phyloP scores from a whole-genome alignment of 1,140 invertebrate species.

The Panulirus ornatus region DNA sequence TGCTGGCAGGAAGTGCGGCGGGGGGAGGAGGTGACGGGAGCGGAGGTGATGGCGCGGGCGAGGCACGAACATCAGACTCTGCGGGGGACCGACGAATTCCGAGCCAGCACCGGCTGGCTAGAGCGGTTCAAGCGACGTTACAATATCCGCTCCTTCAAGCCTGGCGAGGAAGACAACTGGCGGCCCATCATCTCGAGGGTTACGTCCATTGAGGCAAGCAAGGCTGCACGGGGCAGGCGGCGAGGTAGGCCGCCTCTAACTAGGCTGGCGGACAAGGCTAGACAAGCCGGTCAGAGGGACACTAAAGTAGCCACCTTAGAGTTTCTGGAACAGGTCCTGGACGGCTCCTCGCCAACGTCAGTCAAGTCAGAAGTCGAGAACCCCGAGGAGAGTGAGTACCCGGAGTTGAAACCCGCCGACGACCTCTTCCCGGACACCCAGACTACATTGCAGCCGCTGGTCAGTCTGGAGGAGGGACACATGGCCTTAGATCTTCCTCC shows the following conservation, averaged over 20 bases:
- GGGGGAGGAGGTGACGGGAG: constrained; percentile 15
- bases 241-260: constrained; percentile 1
- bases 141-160: constrained; percentile 53
- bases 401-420: not conserved
- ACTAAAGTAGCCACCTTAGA: not conserved
- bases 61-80: constrained; percentile 30
- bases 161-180: constrained; percentile 36
- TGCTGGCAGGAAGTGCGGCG: constrained; percentile 32
- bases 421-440: not conserved
- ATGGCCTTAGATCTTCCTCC: constrained; percentile 42
- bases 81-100: constrained; percentile 48
- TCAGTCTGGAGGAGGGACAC: constrained; percentile 52
- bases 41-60: constrained; percentile 40
- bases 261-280: not conserved
- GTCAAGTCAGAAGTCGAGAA: constrained; percentile 27
- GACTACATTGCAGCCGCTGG: constrained; percentile 33
- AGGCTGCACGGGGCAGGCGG: constrained; percentile 5
- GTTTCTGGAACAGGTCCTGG: not conserved
- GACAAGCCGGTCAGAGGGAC: not conserved
- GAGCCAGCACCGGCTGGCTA: constrained; percentile 50
- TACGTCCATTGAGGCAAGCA: not conserved
- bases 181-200: constrained; percentile 20
- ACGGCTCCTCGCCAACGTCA: constrained; percentile 10
- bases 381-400: constrained; percentile 9
- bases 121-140: constrained; percentile 53